These are phyloP conservation scores for Sisor rabdophorus DNA, from an alignment of 2,113 vertebrate genomes.

Conservation along the genomic window DNA sequence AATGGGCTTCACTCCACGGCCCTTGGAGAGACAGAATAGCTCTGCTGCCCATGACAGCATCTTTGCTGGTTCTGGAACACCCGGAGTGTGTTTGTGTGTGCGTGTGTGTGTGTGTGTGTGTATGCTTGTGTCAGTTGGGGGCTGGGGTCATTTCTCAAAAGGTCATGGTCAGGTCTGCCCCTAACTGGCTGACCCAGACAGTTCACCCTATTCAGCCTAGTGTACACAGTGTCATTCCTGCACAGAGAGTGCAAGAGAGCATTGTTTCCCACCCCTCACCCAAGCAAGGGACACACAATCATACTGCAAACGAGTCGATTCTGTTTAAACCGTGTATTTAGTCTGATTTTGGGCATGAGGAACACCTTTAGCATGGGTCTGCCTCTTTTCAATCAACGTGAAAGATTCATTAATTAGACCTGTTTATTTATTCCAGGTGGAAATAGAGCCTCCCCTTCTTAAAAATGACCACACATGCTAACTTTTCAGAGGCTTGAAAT, in stretches of 20 bases:
- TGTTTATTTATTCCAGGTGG: not conserved
- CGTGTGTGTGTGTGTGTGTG: not conserved
- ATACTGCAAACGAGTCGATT: not conserved
- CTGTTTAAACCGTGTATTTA: constrained; percentile 6
- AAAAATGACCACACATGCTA: not conserved
- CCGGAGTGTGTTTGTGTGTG: not conserved
- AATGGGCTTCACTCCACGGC: constrained; percentile 62
- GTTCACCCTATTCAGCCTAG: constrained; percentile 37
- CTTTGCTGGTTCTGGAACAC: constrained; percentile 33
- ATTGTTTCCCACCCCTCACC: constrained; percentile 35
- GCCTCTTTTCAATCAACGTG: not conserved
- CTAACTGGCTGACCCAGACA: constrained; percentile 33
- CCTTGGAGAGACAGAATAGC: constrained; percentile 40
- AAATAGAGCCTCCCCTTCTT: not conserved
- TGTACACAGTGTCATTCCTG: constrained; percentile 38
- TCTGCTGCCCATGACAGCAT: constrained; percentile 43
- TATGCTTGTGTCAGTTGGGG: not conserved
- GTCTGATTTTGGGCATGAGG: not conserved
- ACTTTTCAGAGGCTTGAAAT: not conserved
- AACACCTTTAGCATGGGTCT: not conserved
- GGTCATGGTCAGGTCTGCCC: constrained; percentile 40
- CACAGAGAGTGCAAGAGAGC: constrained; percentile 27
- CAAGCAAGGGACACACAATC: not conserved
- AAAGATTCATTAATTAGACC: not conserved
- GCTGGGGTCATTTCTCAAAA: constrained; percentile 38